A percentile compares a stretch with the other conserved stretches of the same genome.
Evolutionary conservation across 2,113 vertebrate species (phyloP).

Genomic region (Dolichallabes microphthalmus): DNA sequence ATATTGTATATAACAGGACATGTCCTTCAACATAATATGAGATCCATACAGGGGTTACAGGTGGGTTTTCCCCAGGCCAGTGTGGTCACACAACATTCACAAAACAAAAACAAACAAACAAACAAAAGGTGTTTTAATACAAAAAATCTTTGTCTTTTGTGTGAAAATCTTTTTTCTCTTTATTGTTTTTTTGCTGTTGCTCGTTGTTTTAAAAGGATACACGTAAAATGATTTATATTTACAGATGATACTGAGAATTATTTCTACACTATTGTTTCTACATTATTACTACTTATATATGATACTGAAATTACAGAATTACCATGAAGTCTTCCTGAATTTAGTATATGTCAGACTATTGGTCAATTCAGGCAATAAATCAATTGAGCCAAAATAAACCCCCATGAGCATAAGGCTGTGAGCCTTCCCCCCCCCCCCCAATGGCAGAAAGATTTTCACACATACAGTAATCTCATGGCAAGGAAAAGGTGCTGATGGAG

Average conservation of each 20-base stretch:
- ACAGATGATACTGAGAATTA: conserved; percentile 51
- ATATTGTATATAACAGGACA: conserved; percentile 60
- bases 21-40: conserved; percentile 42
- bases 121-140: conserved; percentile 54
- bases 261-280: not conserved
- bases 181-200: conserved; percentile 61
- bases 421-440: too few species aligned
- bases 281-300: conserved; percentile 47
- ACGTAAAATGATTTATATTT: conserved; percentile 55
- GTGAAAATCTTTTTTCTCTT: conserved; percentile 59
- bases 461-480: not conserved
- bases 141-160: conserved; percentile 53
- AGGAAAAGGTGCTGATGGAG: not conserved
- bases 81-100: conserved; percentile 40
- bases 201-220: conserved; percentile 53
- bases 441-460: not conserved
- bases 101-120: conserved; percentile 8
- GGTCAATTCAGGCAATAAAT: conserved; percentile 5
- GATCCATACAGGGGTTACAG: not conserved
- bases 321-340: conserved; percentile 69
- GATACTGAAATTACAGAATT: conserved; percentile 45
- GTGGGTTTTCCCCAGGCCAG: conserved; percentile 49
- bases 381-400: not conserved
- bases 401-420: not conserved
- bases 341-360: conserved; percentile 36